A percentile compares a stretch with the other conserved stretches of the same genome.
Evolutionary conservation across 1,140 invertebrate genomes (phyloP).

Genomic region (Atopsyche davidsoni): DNA sequence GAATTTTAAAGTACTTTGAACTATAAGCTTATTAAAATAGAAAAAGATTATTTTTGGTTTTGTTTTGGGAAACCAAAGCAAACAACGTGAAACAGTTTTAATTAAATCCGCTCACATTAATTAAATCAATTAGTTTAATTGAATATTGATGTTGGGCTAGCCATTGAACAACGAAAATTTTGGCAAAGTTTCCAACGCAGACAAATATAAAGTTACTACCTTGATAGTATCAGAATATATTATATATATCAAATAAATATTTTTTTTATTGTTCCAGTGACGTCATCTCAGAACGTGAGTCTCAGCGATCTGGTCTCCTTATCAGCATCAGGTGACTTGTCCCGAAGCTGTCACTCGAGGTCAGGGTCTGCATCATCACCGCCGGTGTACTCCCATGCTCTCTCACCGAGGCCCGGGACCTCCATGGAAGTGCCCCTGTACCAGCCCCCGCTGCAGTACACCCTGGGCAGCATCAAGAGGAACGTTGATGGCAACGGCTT

Average conservation of each 20-base stretch:
- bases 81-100: too few species aligned
- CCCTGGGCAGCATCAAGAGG: constrained; percentile 25
- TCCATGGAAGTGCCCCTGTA: constrained; percentile 17
- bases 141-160: too few species aligned
- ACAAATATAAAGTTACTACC: too few species aligned
- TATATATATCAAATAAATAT: neutral
- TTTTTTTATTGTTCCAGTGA: constrained; percentile 16
- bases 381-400: neutral
- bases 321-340: constrained; percentile 7
- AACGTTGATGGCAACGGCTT: constrained; percentile 25
- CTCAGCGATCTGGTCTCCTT: constrained; percentile 19
- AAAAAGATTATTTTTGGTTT: too few species aligned
- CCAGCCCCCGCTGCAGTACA: constrained; percentile 21
- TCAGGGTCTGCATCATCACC: constrained; percentile 17
- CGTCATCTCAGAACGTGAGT: constrained; percentile 16
- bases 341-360: constrained; percentile 10
- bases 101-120: too few species aligned
- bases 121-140: too few species aligned
- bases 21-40: too few species aligned
- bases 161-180: too few species aligned
- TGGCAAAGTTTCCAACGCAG: too few species aligned
- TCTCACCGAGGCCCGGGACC: constrained; percentile 17
- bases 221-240: too few species aligned
- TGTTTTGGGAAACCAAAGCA: too few species aligned
- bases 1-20: too few species aligned